A percentile compares a stretch with the other conserved stretches of the same genome.
These are phyloP conservation scores for Lutjanus argentimaculatus DNA, from an alignment of 2,797 vertebrate species.

Conservation along the genomic window DNA sequence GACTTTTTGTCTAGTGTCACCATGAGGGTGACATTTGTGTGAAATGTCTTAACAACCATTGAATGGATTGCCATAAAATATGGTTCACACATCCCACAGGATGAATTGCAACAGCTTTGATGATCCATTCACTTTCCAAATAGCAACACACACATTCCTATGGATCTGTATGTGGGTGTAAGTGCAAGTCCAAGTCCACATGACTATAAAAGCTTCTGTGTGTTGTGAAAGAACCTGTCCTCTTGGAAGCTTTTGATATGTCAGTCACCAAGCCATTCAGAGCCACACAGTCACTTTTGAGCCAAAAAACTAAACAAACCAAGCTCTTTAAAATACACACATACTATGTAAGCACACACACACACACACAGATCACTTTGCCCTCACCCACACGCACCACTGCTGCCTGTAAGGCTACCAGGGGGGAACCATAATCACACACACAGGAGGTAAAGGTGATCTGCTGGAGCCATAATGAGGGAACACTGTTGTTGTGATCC, in stretches of 20 bases:
- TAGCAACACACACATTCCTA: neutral
- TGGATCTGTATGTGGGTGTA: neutral
- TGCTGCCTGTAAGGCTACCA: conserved; percentile 49
- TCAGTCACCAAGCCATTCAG: conserved; percentile 14
- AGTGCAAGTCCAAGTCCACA: neutral
- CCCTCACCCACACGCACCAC: conserved; percentile 39
- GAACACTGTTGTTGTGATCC: conserved; percentile 80
- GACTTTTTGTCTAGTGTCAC: no score
- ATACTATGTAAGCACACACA: neutral
- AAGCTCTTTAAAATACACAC: conserved; percentile 13
- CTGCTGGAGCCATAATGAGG: conserved; percentile 78
- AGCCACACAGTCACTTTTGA: conserved; percentile 11
- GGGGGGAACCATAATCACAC: conserved; percentile 60
- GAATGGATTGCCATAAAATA: no score
- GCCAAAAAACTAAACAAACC: conserved; percentile 28
- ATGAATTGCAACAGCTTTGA: neutral
- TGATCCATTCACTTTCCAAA: neutral
- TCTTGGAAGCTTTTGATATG: neutral
- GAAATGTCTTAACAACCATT: neutral
- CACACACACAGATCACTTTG: conserved; percentile 29
- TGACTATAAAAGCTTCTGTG: neutral
- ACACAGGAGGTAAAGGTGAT: conserved; percentile 72
- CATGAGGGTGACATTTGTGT: neutral
- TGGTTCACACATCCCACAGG: no score
- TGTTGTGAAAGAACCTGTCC: neutral